Conservation (phyloP, 53 echinoderm and acorn worm species). For the Echinarachnius parma region DNA sequence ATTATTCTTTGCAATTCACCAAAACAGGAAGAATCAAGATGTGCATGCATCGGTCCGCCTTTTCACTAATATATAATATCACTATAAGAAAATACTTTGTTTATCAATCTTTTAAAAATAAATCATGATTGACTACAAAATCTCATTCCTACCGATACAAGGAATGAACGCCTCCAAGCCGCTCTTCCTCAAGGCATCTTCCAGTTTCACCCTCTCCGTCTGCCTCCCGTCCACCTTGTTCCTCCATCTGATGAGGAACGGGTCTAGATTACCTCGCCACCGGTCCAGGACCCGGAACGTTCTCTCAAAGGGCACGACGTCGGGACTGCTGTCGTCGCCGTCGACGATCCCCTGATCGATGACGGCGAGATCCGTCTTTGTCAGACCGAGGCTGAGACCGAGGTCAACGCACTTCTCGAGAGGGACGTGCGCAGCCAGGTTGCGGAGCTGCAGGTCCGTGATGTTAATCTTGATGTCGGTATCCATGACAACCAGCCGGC, state of each 20-base stretch:
- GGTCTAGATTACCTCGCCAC: constrained; percentile 34
- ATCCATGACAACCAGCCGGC: constrained; percentile 29
- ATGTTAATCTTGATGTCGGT: constrained; percentile 15
- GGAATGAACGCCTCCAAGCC: constrained; percentile 11
- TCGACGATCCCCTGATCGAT: neutral
- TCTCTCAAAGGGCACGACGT: neutral
- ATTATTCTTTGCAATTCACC: no score
- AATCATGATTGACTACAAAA: neutral
- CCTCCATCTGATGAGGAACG: constrained; percentile 18
- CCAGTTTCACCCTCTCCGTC: constrained; percentile 15
- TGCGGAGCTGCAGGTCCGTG: constrained; percentile 23
- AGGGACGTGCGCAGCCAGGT: constrained; percentile 31
- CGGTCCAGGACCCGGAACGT: constrained; percentile 22
- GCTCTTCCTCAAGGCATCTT: constrained; percentile 1
- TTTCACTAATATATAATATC: no score
- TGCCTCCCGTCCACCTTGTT: constrained; percentile 17
- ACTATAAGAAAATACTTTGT: neutral
- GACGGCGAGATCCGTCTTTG: constrained; percentile 14
- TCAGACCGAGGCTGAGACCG: constrained; percentile 26
- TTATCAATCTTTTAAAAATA: neutral
- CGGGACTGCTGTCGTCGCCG: no score
- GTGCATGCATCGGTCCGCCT: no score
- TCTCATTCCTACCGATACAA: constrained; percentile 31
- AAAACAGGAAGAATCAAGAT: no score
- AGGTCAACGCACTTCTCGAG: constrained; percentile 10